These are phyloP conservation scores for Ivindomyrus marchei DNA, from an alignment of 2,113 vertebrate genomes.

Conservation along the genomic window DNA sequence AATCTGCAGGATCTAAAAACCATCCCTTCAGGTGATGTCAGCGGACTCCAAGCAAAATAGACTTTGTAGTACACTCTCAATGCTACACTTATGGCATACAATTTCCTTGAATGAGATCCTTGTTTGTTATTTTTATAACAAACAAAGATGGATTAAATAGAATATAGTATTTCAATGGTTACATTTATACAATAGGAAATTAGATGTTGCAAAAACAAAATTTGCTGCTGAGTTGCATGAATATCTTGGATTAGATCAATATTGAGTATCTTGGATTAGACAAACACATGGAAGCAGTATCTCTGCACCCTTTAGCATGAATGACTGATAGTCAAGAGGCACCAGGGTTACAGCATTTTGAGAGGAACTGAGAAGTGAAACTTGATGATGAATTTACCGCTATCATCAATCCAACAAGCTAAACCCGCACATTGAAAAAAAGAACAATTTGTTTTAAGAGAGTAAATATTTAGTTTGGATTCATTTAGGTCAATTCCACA, in stretches of 20 bases:
- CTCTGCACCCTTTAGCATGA: background rate
- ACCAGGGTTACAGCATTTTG: background rate
- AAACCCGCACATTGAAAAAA: background rate
- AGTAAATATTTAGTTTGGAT: background rate
- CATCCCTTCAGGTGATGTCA: background rate
- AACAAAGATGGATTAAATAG: background rate
- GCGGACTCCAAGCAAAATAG: background rate
- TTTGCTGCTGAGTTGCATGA: background rate
- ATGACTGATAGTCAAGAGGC: background rate
- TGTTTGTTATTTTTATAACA: background rate
- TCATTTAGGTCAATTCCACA: background rate
- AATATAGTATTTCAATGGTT: background rate
- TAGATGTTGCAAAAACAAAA: background rate
- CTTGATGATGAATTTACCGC: background rate
- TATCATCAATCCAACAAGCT: background rate
- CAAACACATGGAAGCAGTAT: background rate
- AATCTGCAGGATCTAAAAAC: background rate
- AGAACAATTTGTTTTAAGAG: background rate
- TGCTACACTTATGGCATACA: background rate
- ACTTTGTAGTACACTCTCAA: background rate
- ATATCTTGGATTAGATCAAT: background rate
- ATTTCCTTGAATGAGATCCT: background rate
- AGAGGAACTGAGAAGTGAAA: background rate
- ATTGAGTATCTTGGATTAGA: background rate
- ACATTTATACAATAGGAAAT: background rate